phyloP scores from a whole-genome alignment of 1,140 invertebrate species.

The Dufourea novaeangliae region DNA sequence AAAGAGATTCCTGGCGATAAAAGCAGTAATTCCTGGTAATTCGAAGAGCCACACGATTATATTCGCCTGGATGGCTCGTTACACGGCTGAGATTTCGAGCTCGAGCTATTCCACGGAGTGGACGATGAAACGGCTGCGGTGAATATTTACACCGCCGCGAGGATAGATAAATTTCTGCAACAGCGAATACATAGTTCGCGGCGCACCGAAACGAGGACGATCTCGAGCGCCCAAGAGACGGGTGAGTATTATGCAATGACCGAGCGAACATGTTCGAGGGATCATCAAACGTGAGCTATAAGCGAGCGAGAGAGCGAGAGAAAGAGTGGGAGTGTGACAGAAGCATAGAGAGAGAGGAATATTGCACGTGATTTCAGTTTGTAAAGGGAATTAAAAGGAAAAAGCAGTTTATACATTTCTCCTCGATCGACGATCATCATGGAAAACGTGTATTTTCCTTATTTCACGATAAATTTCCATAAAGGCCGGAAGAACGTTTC shows the following conservation, averaged over 20 bases:
- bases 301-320: neutral
- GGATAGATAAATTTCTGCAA: neutral
- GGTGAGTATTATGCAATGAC: slow-evolving; percentile 37
- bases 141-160: neutral
- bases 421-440: neutral
- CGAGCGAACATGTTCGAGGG: slow-evolving; percentile 37
- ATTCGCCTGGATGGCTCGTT: too few species aligned
- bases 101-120: neutral
- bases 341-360: neutral
- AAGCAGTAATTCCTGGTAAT: too few species aligned
- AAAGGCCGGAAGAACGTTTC: too few species aligned
- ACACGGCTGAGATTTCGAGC: too few species aligned
- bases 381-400: neutral
- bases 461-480: too few species aligned
- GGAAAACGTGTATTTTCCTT: neutral
- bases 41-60: too few species aligned
- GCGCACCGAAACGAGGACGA: slow-evolving; percentile 29
- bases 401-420: neutral
- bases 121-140: too few species aligned
- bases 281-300: slow-evolving; percentile 28
- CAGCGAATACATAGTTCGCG: neutral
- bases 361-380: neutral
- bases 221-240: slow-evolving; percentile 28
- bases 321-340: neutral
- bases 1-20: neutral